A percentile compares a stretch with the other conserved stretches of the same genome.
Conservation (phyloP, 2,888 invertebrate species). For the Hydropsyche betteni region DNA sequence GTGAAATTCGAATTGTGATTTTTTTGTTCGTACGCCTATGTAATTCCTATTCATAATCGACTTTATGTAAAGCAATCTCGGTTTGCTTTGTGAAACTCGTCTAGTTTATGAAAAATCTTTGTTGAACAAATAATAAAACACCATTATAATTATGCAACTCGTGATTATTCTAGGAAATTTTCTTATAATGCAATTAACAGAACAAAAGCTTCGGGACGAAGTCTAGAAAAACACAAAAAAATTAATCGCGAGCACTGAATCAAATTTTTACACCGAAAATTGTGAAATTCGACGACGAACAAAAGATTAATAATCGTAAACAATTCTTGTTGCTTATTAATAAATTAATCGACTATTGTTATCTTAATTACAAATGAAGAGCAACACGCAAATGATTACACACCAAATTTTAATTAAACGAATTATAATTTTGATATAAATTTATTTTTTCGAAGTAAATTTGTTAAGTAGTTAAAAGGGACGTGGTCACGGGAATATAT, state of each 20-base stretch:
- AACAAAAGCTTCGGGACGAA: too few relatives aligned
- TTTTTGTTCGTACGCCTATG: too few relatives aligned
- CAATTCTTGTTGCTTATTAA: constrained; percentile 14
- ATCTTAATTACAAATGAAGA: constrained; percentile 16
- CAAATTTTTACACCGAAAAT: background rate
- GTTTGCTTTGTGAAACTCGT: too few relatives aligned
- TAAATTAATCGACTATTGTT: constrained; percentile 32
- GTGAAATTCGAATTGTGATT: too few relatives aligned
- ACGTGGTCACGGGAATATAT: constrained; percentile 7
- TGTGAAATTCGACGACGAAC: constrained; percentile 12
- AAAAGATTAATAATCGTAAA: constrained; percentile 30
- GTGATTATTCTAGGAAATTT: too few relatives aligned
- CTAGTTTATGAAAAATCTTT: too few relatives aligned
- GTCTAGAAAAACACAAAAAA: background rate
- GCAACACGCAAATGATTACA: constrained; percentile 16
- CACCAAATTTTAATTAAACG: constrained; percentile 6
- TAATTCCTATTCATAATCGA: too few relatives aligned
- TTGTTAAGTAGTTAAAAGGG: constrained; percentile 2
- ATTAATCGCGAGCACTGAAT: background rate
- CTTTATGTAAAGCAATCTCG: too few relatives aligned
- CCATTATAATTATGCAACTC: too few relatives aligned
- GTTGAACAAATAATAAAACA: too few relatives aligned
- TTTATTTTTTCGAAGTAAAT: constrained; percentile 1
- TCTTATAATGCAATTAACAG: too few relatives aligned
- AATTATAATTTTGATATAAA: constrained; percentile 19